A percentile compares a stretch with the other conserved stretches of the same genome.
These are phyloP conservation scores for Micrastur ruficollis DNA, from an alignment of 2,797 vertebrate species.

Conservation along the genomic window DNA sequence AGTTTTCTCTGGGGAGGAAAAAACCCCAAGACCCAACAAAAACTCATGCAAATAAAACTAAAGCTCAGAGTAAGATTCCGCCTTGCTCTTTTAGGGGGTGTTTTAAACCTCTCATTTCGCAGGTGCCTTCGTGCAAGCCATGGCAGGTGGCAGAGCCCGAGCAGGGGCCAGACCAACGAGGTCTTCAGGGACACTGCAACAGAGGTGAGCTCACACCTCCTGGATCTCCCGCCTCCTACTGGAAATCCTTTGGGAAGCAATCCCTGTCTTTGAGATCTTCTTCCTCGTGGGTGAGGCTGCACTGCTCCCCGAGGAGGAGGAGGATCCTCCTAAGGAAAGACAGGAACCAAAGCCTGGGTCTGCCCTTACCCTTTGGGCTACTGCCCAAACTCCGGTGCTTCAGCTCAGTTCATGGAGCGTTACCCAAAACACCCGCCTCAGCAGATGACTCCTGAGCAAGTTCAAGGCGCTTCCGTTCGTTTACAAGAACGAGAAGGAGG, in stretches of 20 bases:
- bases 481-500: background rate
- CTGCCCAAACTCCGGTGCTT: background rate
- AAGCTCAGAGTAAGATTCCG: background rate
- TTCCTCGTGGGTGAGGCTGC: background rate
- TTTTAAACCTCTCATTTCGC: background rate
- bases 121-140: background rate
- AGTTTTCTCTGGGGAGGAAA: background rate
- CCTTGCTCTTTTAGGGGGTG: too few relatives aligned
- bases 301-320: background rate
- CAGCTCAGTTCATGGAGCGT: accelerated
- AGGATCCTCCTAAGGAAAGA: background rate
- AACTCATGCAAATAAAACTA: background rate
- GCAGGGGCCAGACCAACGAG: background rate
- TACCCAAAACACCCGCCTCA: background rate
- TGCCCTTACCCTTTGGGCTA: background rate
- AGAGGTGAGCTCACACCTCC: background rate
- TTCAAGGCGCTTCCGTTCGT: background rate
- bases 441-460: background rate
- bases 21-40: background rate
- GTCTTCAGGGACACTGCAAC: too few relatives aligned
- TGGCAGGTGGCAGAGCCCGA: accelerated
- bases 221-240: background rate
- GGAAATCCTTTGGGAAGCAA: background rate
- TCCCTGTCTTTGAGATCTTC: background rate
- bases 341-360: background rate